Base-by-base conservation (phyloP, 2,113 vertebrate species). In the Sorex fumeus region DNA sequence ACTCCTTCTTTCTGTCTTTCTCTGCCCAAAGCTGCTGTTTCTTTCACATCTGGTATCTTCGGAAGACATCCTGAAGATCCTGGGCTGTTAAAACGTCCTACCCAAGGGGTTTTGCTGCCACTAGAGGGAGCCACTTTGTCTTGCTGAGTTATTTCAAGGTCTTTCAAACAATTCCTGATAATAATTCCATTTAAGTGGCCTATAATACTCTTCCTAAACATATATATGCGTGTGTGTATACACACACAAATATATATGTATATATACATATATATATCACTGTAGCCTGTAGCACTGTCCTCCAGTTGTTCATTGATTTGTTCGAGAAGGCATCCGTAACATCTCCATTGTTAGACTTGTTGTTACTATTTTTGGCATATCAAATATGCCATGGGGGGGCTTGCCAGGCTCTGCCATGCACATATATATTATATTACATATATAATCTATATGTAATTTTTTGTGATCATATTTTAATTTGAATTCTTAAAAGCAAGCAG, bases 121-220 rank as follows among this genome's bases (percentile, higher is more conserved):
- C 93, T 88, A 95, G 96, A 89, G 95, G 94, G 89, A 91, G 92
- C 93, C 84, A 19, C 90, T 96, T 87, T 84, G 72, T 66, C 8
- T 66, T 30, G 6, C 32, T 25, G 27, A 18, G 23, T 4, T 21
- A 10, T 25, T 78, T 72, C n/a, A 19, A 62, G 43, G 34, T 19
- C 50, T 36, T 93, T 60, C 1, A 77, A 8, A 28, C 23, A 23
- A 25, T 74, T 53, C 25, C 34, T 21, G 9, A 1, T 70, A 18
- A 43, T 21, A 18, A 43, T 21, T 18, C 36, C 15, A 0, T 81
- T 69, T 50, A 21, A 32, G 28, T 86, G 80, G 27, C 45, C 57
- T 81, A 32, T 30, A n/a, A 32, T 2, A 5, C 11, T n/a, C 27
- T 71, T 0, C 8, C 28, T 87, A 45, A 27, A 64, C 79, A 83